Base-by-base conservation (phyloP, 2,113 vertebrate species). In the Urocolius indicus region DNA sequence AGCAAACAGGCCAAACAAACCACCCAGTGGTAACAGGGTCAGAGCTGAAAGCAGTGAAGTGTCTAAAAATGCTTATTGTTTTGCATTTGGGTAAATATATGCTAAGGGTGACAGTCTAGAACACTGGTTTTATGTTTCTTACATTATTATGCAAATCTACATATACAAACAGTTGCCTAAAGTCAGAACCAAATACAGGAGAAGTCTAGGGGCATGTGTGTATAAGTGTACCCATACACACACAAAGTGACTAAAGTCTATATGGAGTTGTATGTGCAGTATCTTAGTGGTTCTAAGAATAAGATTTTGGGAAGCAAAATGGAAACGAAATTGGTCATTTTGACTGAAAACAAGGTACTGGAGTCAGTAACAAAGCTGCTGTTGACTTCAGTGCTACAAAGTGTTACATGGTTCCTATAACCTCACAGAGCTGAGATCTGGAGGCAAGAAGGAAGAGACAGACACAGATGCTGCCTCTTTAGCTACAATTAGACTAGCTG, bases 1-100 rank as follows among this genome's bases (percentile, higher is more conserved):
- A 93, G 72, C 68, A 92, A 94, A 75, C 72, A 92, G 75, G 94
- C 84, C 90, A 91, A 93, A 94, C 73, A 82, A 96, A 92, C 72
- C 1, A 0, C 85, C 82, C 90, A 90, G 72, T 63, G 41, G 41
- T 51, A 91, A 65, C 0, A 83, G 68, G 43, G 59, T 82, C 62
- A 84, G 59, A 91, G 26, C 11, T 63, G 43, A 62, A 85, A 61
- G 32, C 7, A 82, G 34, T 46, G 0, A 79, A 85, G n/a, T 6
- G 7, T 49, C 73, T 75, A 79, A 59, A 79, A 79, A 67, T 17
- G 18, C 11, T 62, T 43, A 46, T 29, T 84, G 52, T 58, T 66
- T 69, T 89, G 36, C 54, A 46, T 58, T 90, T 91, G 13, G 32
- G 26, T 58, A 85, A 69, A 62, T 30, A 36, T 9, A 41, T 22